Conservation (phyloP, 2,113 vertebrate genomes). For the Sturnira hondurensis region DNA sequence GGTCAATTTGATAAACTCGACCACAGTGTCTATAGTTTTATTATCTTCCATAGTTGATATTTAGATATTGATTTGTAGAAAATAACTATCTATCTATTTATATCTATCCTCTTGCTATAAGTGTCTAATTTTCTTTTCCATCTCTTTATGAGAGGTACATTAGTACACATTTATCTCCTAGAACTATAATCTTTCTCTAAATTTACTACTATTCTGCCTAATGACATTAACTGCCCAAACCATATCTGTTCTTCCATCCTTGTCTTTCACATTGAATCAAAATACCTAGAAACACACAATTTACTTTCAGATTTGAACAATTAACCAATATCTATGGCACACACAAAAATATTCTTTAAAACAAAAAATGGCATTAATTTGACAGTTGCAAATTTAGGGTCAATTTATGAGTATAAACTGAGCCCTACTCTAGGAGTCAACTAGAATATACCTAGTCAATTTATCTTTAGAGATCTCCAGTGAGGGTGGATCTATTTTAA, state of each 20-base stretch:
- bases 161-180: not conserved
- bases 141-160: not conserved
- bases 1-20: not conserved
- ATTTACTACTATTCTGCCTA: not conserved
- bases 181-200: conserved; percentile 9
- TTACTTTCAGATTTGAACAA: not conserved
- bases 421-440: not conserved
- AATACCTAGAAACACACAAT: not conserved
- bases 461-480: not conserved
- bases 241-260: not conserved
- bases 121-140: not conserved
- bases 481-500: not conserved
- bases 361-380: not conserved
- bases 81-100: fast-evolving
- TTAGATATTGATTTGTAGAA: conserved; percentile 30
- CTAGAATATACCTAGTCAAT: not conserved
- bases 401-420: not conserved
- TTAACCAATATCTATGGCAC: not conserved
- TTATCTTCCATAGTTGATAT: not conserved
- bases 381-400: not conserved
- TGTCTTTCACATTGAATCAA: conserved; percentile 6
- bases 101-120: not conserved
- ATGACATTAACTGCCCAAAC: not conserved
- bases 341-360: not conserved
- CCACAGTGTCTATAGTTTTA: not conserved